phyloP scores from a whole-genome alignment of 1,140 invertebrate genomes.

The Rhopalosiphum padi region DNA sequence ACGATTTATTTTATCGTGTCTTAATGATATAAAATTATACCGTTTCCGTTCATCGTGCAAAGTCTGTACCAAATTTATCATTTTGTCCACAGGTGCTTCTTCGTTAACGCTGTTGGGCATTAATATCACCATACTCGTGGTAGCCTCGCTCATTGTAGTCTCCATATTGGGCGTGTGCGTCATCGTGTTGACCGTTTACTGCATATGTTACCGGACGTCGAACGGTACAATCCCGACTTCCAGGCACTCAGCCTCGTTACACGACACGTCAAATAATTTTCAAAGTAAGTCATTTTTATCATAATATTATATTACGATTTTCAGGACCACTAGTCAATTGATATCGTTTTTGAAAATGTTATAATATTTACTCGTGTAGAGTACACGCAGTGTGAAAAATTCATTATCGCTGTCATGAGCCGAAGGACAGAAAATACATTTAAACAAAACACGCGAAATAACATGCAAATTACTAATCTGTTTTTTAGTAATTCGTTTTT shows the following conservation, averaged over 20 bases:
- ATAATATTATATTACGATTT: neutral
- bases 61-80: neutral
- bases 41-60: neutral
- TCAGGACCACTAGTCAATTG: too few species aligned
- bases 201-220: conserved; percentile 53
- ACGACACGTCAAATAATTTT: conserved; percentile 48
- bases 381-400: too few species aligned
- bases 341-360: neutral
- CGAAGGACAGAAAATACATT: neutral
- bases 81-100: conserved; percentile 70
- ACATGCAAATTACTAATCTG: neutral
- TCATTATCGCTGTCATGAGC: too few species aligned
- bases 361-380: too few species aligned
- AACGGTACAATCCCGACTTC: conserved; percentile 68
- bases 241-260: conserved; percentile 61
- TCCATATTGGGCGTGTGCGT: conserved; percentile 73
- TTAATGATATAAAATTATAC: neutral
- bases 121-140: conserved; percentile 77
- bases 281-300: conserved; percentile 22
- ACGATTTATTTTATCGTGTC: neutral
- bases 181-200: conserved; percentile 73
- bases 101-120: conserved; percentile 77
- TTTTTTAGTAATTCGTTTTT: neutral
- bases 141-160: conserved; percentile 72
- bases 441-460: neutral